Evolutionary conservation across 1,140 invertebrate species (phyloP).

Genomic region (Apis laboriosa): DNA sequence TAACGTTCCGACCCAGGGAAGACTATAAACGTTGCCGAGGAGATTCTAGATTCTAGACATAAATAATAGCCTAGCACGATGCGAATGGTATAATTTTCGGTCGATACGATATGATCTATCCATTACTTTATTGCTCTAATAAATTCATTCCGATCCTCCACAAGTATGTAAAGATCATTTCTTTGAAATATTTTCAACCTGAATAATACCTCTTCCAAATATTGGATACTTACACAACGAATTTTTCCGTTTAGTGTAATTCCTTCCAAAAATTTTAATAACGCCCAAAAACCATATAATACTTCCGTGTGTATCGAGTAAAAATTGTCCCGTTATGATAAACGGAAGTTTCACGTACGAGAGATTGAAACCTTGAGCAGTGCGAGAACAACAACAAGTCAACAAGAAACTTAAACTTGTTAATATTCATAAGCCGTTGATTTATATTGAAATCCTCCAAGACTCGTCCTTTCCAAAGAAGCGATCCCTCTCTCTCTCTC

Average conservation of each 20-base stretch:
- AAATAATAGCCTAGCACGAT: constrained; percentile 27
- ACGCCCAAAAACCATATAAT: too few relatives aligned
- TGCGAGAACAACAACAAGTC: background rate
- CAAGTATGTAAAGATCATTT: too few relatives aligned
- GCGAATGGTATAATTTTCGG: constrained; percentile 17
- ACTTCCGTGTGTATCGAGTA: background rate
- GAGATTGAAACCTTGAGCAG: too few relatives aligned
- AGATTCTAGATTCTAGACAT: constrained; percentile 2
- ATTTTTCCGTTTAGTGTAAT: too few relatives aligned
- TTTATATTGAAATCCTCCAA: background rate
- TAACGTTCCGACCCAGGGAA: background rate
- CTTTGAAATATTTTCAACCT: too few relatives aligned
- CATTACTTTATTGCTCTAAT: background rate
- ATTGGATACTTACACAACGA: too few relatives aligned
- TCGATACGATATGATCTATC: background rate
- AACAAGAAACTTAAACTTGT: background rate
- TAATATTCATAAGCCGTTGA: background rate
- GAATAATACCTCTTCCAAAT: too few relatives aligned
- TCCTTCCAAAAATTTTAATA: too few relatives aligned
- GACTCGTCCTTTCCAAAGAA: background rate
- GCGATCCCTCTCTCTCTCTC: too few relatives aligned
- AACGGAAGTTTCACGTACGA: background rate
- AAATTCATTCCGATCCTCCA: too few relatives aligned
- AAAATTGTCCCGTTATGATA: background rate
- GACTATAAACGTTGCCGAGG: constrained; percentile 2